Conservation (phyloP, 2,797 vertebrate genomes). For the Gymnodraco acuticeps region DNA sequence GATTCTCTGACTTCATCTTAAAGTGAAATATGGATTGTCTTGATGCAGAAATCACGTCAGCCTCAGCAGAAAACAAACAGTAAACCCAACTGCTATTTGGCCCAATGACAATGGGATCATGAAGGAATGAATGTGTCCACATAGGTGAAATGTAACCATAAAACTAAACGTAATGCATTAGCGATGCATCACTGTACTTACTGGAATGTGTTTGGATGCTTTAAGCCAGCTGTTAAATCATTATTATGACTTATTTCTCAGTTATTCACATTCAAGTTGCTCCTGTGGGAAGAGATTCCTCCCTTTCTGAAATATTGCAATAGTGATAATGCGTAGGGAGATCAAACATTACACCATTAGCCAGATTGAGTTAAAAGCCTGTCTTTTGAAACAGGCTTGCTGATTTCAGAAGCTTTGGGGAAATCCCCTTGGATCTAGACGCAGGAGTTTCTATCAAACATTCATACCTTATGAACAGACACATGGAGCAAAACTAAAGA, state of each 20-base stretch:
- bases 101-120: slow-evolving; percentile 29
- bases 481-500: background rate
- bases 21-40: slow-evolving; percentile 53
- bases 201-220: slow-evolving; percentile 58
- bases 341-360: slow-evolving; percentile 12
- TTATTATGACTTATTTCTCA: slow-evolving; percentile 59
- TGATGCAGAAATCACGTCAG: slow-evolving; percentile 30
- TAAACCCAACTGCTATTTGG: slow-evolving; percentile 38
- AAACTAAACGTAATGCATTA: slow-evolving; percentile 22
- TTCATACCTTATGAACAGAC: background rate
- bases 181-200: slow-evolving; percentile 13
- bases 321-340: background rate
- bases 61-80: slow-evolving; percentile 65
- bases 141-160: slow-evolving; percentile 73
- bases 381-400: background rate
- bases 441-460: background rate
- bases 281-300: slow-evolving; percentile 24
- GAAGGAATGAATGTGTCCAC: slow-evolving; percentile 57
- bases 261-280: slow-evolving; percentile 32
- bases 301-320: slow-evolving; percentile 33
- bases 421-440: background rate
- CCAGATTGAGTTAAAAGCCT: background rate
- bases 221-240: slow-evolving; percentile 68
- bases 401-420: slow-evolving; percentile 16
- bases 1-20: slow-evolving; percentile 31